Percentiles rank a stretch among this genome's conserved stretches.
These are phyloP conservation scores for Drosophila asahinai DNA, from an alignment of 1,140 invertebrate genomes.

Conservation along the genomic window DNA sequence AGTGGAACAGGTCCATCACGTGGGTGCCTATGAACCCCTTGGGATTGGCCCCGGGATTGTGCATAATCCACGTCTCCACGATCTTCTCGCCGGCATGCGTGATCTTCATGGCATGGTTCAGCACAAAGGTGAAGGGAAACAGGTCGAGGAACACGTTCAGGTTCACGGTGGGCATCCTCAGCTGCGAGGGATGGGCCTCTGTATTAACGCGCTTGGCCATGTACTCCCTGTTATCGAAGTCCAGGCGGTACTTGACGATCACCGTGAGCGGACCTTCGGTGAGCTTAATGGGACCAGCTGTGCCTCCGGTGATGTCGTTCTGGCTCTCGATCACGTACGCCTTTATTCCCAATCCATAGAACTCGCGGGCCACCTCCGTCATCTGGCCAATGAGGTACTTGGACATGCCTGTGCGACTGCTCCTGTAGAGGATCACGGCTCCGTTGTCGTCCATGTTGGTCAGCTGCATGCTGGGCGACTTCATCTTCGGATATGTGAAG, in stretches of 20 bases:
- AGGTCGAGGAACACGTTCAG: conserved; percentile 89
- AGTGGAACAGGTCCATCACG: conserved; percentile 89
- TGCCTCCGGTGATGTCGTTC: conserved; percentile 84
- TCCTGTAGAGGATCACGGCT: conserved; percentile 92
- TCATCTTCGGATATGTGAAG: conserved; percentile 96
- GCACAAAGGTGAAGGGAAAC: conserved; percentile 88
- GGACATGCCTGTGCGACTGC: conserved; percentile 91
- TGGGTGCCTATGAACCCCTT: conserved; percentile 87
- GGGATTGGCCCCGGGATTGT: conserved; percentile 85
- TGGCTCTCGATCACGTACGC: conserved; percentile 89
- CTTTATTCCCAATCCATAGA: conserved; percentile 91
- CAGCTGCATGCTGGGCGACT: conserved; percentile 95
- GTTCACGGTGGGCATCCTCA: conserved; percentile 88
- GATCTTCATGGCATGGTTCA: conserved; percentile 81
- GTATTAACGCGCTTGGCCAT: conserved; percentile 86
- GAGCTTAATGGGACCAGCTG: conserved; percentile 77
- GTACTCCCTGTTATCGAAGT: conserved; percentile 93
- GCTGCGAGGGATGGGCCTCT: conserved; percentile 85
- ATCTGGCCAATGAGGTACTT: conserved; percentile 95
- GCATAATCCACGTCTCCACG: conserved; percentile 89
- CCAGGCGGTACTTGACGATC: conserved; percentile 90
- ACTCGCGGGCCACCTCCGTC: conserved; percentile 91
- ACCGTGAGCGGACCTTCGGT: conserved; percentile 87
- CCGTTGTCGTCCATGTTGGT: conserved; percentile 91
- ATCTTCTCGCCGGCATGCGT: conserved; percentile 89